A percentile compares a stretch with the other conserved stretches of the same genome.
These are phyloP conservation scores for Ochropleura plecta DNA, from an alignment of 2,888 invertebrate species.

Conservation along the genomic window DNA sequence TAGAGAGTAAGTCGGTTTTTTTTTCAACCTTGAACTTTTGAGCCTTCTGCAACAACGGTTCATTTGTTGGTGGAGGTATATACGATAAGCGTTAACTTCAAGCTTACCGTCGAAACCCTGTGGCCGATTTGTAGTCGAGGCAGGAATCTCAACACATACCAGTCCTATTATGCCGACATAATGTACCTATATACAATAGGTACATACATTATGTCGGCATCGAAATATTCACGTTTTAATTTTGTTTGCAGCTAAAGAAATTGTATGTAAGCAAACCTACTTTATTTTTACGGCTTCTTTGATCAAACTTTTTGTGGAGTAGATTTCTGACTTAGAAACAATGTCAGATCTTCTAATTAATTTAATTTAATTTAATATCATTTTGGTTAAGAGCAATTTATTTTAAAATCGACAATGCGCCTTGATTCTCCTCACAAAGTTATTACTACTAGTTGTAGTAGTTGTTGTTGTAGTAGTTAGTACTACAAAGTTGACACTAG, in stretches of 20 bases:
- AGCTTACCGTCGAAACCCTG: background rate
- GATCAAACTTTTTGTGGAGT: constrained; percentile 3
- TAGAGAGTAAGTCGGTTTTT: background rate
- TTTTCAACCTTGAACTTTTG: background rate
- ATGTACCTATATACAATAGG: too few species aligned
- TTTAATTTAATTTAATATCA: background rate
- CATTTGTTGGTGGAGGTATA: background rate
- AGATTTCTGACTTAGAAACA: background rate
- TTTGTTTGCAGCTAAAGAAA: constrained; percentile 7
- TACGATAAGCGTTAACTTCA: constrained; percentile 29
- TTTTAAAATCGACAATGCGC: background rate
- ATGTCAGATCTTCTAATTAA: background rate
- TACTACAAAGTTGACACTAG: background rate
- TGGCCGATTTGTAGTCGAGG: constrained; percentile 7
- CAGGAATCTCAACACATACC: constrained; percentile 17
- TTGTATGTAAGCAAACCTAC: background rate
- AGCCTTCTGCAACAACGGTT: background rate
- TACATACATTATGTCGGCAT: background rate
- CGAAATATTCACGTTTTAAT: constrained; percentile 11
- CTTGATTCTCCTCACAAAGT: too few species aligned
- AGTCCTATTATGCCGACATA: too few species aligned
- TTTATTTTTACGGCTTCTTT: constrained; percentile 13
- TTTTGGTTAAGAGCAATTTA: background rate
- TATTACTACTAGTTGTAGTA: too few species aligned
- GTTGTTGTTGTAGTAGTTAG: too few species aligned